Base-by-base conservation (phyloP, 2,113 vertebrate genomes). In the Aptenodytes patagonicus region DNA sequence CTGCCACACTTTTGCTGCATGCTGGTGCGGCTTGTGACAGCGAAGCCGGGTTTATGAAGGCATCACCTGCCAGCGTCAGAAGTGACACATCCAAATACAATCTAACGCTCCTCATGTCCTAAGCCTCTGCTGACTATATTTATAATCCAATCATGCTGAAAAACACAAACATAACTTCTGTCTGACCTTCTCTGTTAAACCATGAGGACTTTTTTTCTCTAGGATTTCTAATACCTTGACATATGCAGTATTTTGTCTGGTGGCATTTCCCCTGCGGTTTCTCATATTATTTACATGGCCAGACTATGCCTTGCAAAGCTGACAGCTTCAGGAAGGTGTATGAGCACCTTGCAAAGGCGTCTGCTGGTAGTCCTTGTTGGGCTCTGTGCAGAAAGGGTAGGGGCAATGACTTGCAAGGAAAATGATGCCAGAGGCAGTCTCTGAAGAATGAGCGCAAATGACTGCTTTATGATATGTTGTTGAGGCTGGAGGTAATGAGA, bases 121-220 rank as follows among this genome's bases (percentile, higher is more conserved):
- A 28, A 94, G 25, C 54, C 77, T 85, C 92, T 90, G 76, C 65
- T 76, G 79, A 60, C 78, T 88, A 2, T 90, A 95, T 95, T 96
- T 96, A 95, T 85, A 97, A 90, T 80, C 57, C 77, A 96, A 49
- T 95, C 75, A 69, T 51, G 83, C 55, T 91, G 95, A 68, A 92
- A 91, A 94, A 40, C 65, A 61, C 64, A 88, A 85, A 47, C 79
- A 60, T 87, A 85, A 91, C 65, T 91, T 87, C 83, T 93, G 31
- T 47, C 73, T 83, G 91, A 88, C 90, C 62, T 89, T 82, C 61
- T 64, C 77, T 32, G 75, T 68, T 89, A 91, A 81, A 94, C 69
- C 47, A 13, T 0, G 4, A 81, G 75, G 44, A 42, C 40, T 54
- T 65, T 28, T 51, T 51, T 86, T 65, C 4, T 11, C n/a, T 44